Evolutionary conservation across 2,888 invertebrate genomes (phyloP).

Genomic region (Idaea straminata): DNA sequence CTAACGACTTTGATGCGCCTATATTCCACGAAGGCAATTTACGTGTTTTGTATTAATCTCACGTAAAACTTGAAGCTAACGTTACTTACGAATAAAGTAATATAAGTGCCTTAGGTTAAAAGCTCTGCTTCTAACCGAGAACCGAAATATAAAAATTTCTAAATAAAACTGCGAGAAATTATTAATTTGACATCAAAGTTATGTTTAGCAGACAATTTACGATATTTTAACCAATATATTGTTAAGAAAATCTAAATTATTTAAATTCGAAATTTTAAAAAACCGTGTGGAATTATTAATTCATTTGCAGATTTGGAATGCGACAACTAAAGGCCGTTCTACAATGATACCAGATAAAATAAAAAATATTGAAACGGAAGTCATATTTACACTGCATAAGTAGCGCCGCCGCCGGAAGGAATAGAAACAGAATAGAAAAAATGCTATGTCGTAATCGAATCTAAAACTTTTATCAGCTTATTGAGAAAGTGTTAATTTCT

Average conservation of each 20-base stretch:
- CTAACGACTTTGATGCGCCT: constrained; percentile 18
- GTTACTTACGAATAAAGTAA: constrained; percentile 1
- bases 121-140: background rate
- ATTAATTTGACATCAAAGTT: background rate
- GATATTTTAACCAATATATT: background rate
- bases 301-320: background rate
- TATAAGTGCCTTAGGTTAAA: background rate
- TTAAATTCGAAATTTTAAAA: background rate
- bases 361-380: no score
- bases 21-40: constrained; percentile 12
- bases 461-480: no score
- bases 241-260: background rate
- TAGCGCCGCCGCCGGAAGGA: no score
- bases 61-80: constrained; percentile 14
- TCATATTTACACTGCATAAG: no score
- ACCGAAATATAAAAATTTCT: background rate
- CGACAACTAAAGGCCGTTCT: background rate
- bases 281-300: background rate
- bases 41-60: constrained; percentile 19
- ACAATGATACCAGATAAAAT: background rate
- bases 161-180: background rate
- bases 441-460: no score
- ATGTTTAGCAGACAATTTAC: background rate
- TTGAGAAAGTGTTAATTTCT: no score
- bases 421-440: no score